Evolutionary conservation across 2,888 invertebrate species (phyloP), one percentile per base, ranked within the genome.

Genomic region (Podabrus alpinus): DNA sequence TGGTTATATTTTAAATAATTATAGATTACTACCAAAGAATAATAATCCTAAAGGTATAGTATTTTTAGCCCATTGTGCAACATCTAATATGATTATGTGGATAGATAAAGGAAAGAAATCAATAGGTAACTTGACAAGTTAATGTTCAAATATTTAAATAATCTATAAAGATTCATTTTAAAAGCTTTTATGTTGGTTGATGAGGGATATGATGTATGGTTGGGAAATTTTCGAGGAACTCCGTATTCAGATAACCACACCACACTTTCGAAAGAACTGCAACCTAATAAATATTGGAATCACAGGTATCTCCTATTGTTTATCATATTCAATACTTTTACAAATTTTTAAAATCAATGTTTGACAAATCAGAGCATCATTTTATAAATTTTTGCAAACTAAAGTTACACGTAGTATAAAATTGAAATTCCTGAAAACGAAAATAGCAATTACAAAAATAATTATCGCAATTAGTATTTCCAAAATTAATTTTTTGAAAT

Each of bases 141-240:
- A n/a, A n/a, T n/a, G n/a, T 17, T 9, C 3, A 19, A 59, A 19
- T 9, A 5, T n/a, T 60, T 45, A 25, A 25, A 25, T 11, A 25
- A 1, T 2, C 11, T 2, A 71, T 25, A 11, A 66, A n/a, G 9
- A 45, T 29, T 19, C 11, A 15, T 5, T n/a, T 17, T 9, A 67
- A n/a, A 16, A 72, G 72, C 72, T 1, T 72, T 72, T 72, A 9
- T 68, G n/a, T 24, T 72, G 15, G 61, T 68, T 25, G 29, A 72
- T n/a, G 72, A 11, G 3, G 72, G 68, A 61, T 72, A 72, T 61
- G 72, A 72, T 29, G 68, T 72, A 1, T 72, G 72, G 72, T 11
- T 72, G 17, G 72, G 72, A 17, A 60, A 72, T 15, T 67, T 60
- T 68, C 60, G 72, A 29, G 67, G 67, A 9, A 72, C 60, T 7